Evolutionary conservation across 1,140 invertebrate genomes (phyloP).

Genomic region (Lysiphlebus fabarum): DNA sequence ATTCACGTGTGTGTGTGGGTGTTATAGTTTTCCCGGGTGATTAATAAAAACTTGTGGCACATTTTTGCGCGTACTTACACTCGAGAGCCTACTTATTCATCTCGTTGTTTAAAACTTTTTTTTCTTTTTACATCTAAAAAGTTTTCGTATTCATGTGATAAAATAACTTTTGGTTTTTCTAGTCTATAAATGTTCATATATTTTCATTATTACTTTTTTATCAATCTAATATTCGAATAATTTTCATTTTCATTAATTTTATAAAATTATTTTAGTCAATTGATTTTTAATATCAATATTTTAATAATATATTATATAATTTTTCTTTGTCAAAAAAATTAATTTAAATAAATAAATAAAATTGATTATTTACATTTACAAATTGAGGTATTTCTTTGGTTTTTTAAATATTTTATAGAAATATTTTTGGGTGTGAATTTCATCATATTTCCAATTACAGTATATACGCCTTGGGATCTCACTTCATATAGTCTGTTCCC

Average conservation of each 20-base stretch:
- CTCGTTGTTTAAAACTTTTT: too few species aligned
- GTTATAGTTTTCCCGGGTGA: slow-evolving; percentile 15
- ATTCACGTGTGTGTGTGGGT: slow-evolving; percentile 2
- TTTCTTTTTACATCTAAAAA: slow-evolving; percentile 53
- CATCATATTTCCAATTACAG: slow-evolving; percentile 51
- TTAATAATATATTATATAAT: too few species aligned
- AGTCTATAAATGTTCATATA: slow-evolving; percentile 35
- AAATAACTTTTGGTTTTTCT: slow-evolving; percentile 54
- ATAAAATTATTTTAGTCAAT: too few species aligned
- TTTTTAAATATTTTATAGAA: too few species aligned
- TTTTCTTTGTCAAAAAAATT: too few species aligned
- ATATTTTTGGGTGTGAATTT: slow-evolving; percentile 43
- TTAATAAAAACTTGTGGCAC: slow-evolving; percentile 18
- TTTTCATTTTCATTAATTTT: too few species aligned
- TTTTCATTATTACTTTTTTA: too few species aligned
- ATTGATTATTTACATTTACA: too few species aligned
- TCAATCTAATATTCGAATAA: slow-evolving; percentile 1
- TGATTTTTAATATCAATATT: too few species aligned
- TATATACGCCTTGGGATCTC: slow-evolving; percentile 55
- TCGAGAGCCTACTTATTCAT: slow-evolving; percentile 69
- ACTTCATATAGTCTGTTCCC: slow-evolving; percentile 40
- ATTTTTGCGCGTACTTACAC: slow-evolving; percentile 47
- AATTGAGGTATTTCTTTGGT: too few species aligned
- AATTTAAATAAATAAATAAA: too few species aligned
- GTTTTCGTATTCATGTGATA: slow-evolving; percentile 55